Base-by-base conservation (phyloP, 2,888 invertebrate genomes). In the Antheraea assamensis region DNA sequence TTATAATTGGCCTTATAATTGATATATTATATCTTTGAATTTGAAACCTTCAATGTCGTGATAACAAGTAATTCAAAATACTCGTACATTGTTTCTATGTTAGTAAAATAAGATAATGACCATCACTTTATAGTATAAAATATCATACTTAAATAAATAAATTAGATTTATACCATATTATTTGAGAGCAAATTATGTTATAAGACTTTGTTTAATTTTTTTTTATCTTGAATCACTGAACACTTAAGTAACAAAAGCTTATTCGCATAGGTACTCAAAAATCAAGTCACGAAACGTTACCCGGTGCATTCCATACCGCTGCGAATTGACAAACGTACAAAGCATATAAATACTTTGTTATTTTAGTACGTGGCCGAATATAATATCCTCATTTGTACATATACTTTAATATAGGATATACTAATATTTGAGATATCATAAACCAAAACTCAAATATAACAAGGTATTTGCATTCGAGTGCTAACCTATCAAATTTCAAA, bases 221-320 rank as follows among this genome's bases (percentile, higher is more conserved):
- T 19, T 3, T 70, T 47, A 70, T n/a, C n/a, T 10, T 24, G 70
- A 24, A 70, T 70, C 7, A n/a, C n/a, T n/a, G 55, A 55, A 55
- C n/a, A 42, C 7, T 35, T 19, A 74, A 49, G 61, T 52, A 71
- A 73, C 74, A 72, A 58, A 30, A 71, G 58, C 31, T 21, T 42
- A 68, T n/a, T 55, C 61, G 27, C 15, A 30, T 68, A 71, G 66
- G 75, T 74, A 73, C 73, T 82, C 55, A 79, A 81, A 80, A 84
- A 74, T 74, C 83, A 74, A 78, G 78, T 78, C 81, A 82, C 79
- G 80, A 76, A 71, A 61, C 71, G 30, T 75, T 70, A 73, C 77
- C 73, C 79, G 75, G 74, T 75, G 77, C 81, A 82, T 80, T 79
- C 79, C 80, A 52, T 55, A 52, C 73, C 70, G 52, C 70, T 31